Base-by-base conservation (phyloP, 2,888 invertebrate species). In the Macaria notata region DNA sequence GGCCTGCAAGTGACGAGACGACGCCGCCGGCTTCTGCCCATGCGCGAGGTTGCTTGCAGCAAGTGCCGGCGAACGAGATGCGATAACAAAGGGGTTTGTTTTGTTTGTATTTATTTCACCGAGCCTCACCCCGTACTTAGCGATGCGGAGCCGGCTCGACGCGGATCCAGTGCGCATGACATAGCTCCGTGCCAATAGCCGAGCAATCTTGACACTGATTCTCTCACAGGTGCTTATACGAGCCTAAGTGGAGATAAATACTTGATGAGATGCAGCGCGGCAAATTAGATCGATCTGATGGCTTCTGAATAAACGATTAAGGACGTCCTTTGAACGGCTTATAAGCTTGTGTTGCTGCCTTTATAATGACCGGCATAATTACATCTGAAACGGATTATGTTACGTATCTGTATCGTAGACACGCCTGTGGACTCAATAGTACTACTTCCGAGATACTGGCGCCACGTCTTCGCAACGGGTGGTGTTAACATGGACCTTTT, bases 41-140 rank as follows among this genome's bases (percentile, higher is more conserved):
- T 31, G 59, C 47, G 59, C 41, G 50, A 33, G 39, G 48, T 39
- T 1, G 41, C 41, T 9, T 5, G 41, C 29, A 31, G 6, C 9
- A 33, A 36, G 46, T 46, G 3, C 45, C 36, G 47, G 46, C 31
- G 33, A 19, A 43, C 31, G 33, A 52, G 31, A 31, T 31, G 31
- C 36, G 51, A 48, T 48, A 54, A 54, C 48, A 54, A 59, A 47
- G 43, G 19, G 45, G 36, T 49, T 52, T 60, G 56, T 60, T 49
- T 52, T 60, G 56, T 60, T 60, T 56, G 9, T 59, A 46, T 60
- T 60, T 60, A 41, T 41, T 41, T 41, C n/a, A 56, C 46, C 44
- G 51, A 29, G 51, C 54, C 51, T 55, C 54, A 41, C 54, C 59
- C 45, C 9, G 30, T 50, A 31, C 47, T 38, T 39, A 9, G 31